phyloP scores from a whole-genome alignment of 1,140 invertebrate genomes.

The Heterodera schachtii region DNA sequence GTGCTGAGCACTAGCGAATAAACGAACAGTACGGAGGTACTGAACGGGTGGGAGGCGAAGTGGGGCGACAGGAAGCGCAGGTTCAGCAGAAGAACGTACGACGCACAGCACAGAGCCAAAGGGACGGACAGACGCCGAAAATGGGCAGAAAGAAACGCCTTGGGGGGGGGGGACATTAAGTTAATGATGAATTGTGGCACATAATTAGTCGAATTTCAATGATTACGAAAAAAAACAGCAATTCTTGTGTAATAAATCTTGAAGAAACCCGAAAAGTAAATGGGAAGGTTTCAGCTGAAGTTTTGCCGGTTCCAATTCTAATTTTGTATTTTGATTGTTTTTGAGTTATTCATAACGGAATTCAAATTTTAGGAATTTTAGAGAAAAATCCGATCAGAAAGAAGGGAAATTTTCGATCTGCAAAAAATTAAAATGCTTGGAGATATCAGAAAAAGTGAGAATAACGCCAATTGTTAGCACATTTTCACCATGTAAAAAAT shows the following conservation, averaged over 20 bases:
- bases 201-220: neutral
- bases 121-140: slow-evolving; percentile 24
- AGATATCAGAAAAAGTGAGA: too few relatives aligned
- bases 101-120: neutral
- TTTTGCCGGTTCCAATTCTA: too few relatives aligned
- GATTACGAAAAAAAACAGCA: neutral
- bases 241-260: neutral
- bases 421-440: too few relatives aligned
- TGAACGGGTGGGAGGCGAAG: slow-evolving; percentile 29
- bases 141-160: slow-evolving; percentile 20
- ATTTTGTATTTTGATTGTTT: too few relatives aligned
- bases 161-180: neutral
- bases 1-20: slow-evolving; percentile 22
- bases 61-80: slow-evolving; percentile 37
- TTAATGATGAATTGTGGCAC: neutral
- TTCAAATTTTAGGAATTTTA: too few relatives aligned
- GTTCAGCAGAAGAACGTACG: slow-evolving; percentile 42
- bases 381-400: too few relatives aligned
- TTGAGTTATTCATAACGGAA: too few relatives aligned
- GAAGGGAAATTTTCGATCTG: too few relatives aligned
- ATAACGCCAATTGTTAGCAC: neutral
- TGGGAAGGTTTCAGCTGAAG: too few relatives aligned
- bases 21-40: slow-evolving; percentile 33
- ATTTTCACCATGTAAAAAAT: slow-evolving; percentile 42
- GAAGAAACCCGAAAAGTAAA: too few relatives aligned